Evolutionary conservation across 2,797 vertebrate species (phyloP).

Genomic region (Sarcophilus harrisii): DNA sequence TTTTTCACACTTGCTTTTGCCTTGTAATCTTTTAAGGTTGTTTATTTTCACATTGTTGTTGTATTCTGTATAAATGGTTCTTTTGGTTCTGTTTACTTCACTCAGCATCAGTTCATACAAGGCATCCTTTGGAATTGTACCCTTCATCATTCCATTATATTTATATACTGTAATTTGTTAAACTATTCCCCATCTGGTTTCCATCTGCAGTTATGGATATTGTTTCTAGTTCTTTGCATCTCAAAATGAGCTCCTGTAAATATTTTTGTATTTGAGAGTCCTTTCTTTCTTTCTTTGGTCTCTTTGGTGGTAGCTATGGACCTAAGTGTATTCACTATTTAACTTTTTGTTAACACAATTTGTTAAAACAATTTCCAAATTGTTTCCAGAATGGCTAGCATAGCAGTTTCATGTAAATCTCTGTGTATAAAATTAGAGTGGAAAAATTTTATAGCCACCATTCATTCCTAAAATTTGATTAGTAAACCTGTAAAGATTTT

Average conservation of each 20-base stretch:
- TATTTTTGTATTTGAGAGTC: neutral
- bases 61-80: too few species aligned
- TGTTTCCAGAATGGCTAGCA: neutral
- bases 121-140: too few species aligned
- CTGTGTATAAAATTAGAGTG: neutral
- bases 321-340: neutral
- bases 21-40: neutral
- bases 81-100: too few species aligned
- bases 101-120: too few species aligned
- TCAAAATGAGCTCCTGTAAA: neutral
- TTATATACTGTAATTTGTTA: neutral
- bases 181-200: slow-evolving; percentile 30
- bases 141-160: too few species aligned
- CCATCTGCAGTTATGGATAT: neutral
- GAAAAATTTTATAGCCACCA: neutral
- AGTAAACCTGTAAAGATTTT: neutral
- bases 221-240: slow-evolving; percentile 18
- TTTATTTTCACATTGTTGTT: neutral
- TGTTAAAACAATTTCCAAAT: neutral
- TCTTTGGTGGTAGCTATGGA: neutral
- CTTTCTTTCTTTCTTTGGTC: neutral
- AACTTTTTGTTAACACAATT: neutral
- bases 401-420: neutral
- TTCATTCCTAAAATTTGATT: neutral
- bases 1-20: neutral